A percentile compares a stretch with the other conserved stretches of the same genome.
phyloP scores from a whole-genome alignment of 2,888 invertebrate genomes.

The Disparrhopalites patrizii region DNA sequence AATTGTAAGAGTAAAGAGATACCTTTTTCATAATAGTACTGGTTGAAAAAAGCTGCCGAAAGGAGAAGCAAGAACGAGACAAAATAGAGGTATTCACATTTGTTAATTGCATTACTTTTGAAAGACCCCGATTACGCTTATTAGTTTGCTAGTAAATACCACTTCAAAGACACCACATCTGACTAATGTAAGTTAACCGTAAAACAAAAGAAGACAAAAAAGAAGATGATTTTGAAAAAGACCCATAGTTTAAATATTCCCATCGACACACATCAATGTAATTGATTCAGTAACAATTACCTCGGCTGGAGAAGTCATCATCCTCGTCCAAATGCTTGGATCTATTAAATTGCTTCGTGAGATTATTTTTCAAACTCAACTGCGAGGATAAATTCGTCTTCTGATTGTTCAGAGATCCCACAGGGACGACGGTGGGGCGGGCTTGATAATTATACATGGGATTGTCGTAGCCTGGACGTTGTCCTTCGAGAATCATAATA shows the following conservation, averaged over 20 bases:
- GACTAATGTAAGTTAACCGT: conserved; percentile 31
- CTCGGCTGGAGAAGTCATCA: conserved; percentile 51
- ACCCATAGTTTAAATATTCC: background rate
- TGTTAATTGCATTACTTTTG: too few species aligned
- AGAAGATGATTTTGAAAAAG: conserved; percentile 23
- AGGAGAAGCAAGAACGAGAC: conserved; percentile 14
- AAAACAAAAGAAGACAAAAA: conserved; percentile 26
- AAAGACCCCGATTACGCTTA: too few species aligned
- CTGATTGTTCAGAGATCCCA: conserved; percentile 52
- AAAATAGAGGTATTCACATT: background rate
- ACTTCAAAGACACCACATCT: background rate
- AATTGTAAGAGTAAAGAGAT: conserved; percentile 3
- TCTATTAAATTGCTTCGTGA: conserved; percentile 60
- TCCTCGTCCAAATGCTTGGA: conserved; percentile 56
- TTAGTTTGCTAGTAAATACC: background rate
- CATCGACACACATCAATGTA: background rate
- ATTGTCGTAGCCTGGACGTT: conserved; percentile 86
- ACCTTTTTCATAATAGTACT: conserved; percentile 41
- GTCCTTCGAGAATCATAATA: conserved; percentile 53
- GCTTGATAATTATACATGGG: conserved; percentile 78
- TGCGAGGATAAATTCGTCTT: conserved; percentile 41
- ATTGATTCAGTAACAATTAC: conserved; percentile 32
- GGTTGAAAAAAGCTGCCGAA: conserved; percentile 27
- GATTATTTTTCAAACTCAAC: conserved; percentile 59
- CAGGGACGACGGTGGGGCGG: conserved; percentile 51